These are phyloP conservation scores for Ecdyonurus torrentis DNA, from an alignment of 2,888 invertebrate genomes.

Conservation along the genomic window DNA sequence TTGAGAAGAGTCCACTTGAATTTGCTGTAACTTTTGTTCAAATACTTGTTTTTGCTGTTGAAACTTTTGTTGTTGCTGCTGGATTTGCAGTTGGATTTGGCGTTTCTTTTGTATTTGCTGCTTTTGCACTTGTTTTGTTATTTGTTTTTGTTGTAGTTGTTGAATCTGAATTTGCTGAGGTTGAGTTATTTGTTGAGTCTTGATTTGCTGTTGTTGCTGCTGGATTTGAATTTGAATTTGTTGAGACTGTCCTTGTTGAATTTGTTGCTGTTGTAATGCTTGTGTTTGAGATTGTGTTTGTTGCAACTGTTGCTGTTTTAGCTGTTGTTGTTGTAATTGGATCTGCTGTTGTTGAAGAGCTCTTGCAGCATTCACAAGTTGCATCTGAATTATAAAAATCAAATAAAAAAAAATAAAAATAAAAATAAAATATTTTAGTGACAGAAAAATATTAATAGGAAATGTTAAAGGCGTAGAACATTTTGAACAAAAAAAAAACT, in stretches of 20 bases:
- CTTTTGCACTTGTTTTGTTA: no score
- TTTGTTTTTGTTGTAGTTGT: background rate
- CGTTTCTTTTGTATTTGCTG: constrained; percentile 9
- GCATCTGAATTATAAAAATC: background rate
- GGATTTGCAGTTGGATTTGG: constrained; percentile 25
- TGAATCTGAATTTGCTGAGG: background rate
- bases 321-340: background rate
- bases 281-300: constrained; percentile 6
- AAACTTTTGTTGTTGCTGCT: constrained; percentile 24
- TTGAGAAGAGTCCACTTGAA: background rate
- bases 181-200: background rate
- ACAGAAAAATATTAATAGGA: no score
- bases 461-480: background rate
- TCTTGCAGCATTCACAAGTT: constrained; percentile 12
- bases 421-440: background rate
- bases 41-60: constrained; percentile 17
- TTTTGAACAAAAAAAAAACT: no score
- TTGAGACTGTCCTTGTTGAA: background rate
- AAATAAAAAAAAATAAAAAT: background rate
- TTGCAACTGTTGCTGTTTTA: background rate
- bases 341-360: constrained; percentile 2
- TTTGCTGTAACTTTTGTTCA: background rate
- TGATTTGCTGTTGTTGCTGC: background rate
- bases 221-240: background rate
- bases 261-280: constrained; percentile 10